Base-by-base conservation (phyloP, 2,888 invertebrate genomes). In the Seira sanloemensis region DNA sequence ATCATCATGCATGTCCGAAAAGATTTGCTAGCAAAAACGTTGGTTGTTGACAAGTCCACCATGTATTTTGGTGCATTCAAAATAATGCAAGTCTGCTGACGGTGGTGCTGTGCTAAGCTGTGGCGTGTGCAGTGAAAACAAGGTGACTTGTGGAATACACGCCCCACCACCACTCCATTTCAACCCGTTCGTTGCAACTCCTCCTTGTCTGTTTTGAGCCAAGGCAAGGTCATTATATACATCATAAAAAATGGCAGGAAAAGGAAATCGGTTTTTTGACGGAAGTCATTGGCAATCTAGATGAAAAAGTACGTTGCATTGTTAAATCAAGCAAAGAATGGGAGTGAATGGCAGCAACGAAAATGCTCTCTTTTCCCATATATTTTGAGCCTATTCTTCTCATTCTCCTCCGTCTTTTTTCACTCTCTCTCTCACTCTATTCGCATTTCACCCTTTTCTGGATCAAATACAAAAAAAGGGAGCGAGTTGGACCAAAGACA, bases 191-290 rank as follows among this genome's bases (percentile, higher is more conserved):
- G 12, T 37, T 7, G 50, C 50, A 50, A 50, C 50, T 50, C 50
- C 50, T 50, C 50, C 16, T 50, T 2, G 12, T 18, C 2, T 37
- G 12, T 50, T 50, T 50, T 50, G 12, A n/a, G 2, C 50, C 50
- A 7, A n/a, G 16, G 50, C 50, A 50, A 2, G 16, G 50, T 50
- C n/a, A 50, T 50, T 50, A 62, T 62, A 62, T 62, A 62, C n/a
- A n/a, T 62, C 62, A 62, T 62, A 62, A 62, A 37, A 74, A 65
- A 62, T 66, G 78, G 74, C 83, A 84, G 83, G 83, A 84, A 84
- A 74, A 69, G 83, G 83, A 84, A 84, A 78, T 84, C 75, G 74
- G 83, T 84, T 78, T 78, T 83, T 75, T 74, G 78, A 84, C 83
- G 78, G 78, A 84, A 84, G 74, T 84, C 74, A 78, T 78, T 84